Base-by-base conservation (phyloP, 2,113 vertebrate genomes). In the Rousettus leschenaultii region DNA sequence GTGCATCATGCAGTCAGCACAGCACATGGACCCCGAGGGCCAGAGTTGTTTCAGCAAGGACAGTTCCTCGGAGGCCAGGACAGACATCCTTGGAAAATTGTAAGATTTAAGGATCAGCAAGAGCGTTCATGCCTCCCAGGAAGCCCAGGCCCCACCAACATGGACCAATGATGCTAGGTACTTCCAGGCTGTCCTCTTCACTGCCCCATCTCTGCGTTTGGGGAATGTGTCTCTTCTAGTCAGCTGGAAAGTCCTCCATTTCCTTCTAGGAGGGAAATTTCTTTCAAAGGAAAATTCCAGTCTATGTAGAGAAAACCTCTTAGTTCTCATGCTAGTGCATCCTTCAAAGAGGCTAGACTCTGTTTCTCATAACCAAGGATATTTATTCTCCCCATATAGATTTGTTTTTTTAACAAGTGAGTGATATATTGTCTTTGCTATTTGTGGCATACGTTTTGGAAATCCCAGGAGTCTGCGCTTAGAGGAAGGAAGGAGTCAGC, bases 321-420 rank as follows among this genome's bases (percentile, higher is more conserved):
- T 86, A 30, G 21, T 79, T 92, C 28, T 89, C 51, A 51, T 59
- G 30, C 19, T 68, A 59, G 82, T 40, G 85, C 19, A 51, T 78
- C 30, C 86, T 96, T 90, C 53, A 78, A 87, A 90, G 88, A 94
- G 15, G 30, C 75, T 59, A 68, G 48, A 51, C 33, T 90, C 48
- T 94, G n/a, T 90, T 93, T 96, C 57, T 79, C 53, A 86, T 70
- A 66, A 84, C 15, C 28, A 75, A 65, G 30, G 51, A 19, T 84
- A 86, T 77, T 89, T 89, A 83, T 91, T 74, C 65, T 95, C 86
- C 75, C 66, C 6, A 80, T 68, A 82, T 68, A 80, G 10, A 83
- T 43, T 70, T 68, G 21, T 59, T 94, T 96, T 45, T 95, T n/a
- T 95, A 35, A 84, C 71, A 80, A 85, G 45, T 43, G 45, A 78